Conservation (phyloP, 2,888 invertebrate species). For the Caenorhabditis sp. region DNA sequence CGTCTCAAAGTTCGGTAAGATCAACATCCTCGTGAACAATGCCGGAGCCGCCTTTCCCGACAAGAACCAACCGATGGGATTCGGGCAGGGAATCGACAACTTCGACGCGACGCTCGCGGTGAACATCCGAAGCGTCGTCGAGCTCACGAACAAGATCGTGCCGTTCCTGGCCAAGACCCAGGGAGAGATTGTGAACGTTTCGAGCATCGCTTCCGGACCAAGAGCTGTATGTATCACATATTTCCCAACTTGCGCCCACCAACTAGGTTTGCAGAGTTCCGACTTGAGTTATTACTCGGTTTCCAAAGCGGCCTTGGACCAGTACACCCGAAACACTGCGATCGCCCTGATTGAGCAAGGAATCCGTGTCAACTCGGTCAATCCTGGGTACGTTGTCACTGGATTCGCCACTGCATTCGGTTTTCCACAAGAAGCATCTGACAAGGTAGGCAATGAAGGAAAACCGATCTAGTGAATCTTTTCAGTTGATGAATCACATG, state of each 20-base stretch:
- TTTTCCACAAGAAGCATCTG: constrained; percentile 7
- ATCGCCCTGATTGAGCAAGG: constrained; percentile 33
- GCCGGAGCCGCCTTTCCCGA: constrained; percentile 30
- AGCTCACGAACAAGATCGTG: constrained; percentile 34
- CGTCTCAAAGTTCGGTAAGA: constrained; percentile 28
- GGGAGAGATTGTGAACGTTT: constrained; percentile 58
- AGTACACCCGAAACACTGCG: constrained; percentile 39
- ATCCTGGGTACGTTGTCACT: constrained; percentile 53
- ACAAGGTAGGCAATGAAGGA: constrained; percentile 14
- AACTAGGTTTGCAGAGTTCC: not conserved
- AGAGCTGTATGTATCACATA: constrained; percentile 8
- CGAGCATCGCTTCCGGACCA: constrained; percentile 31
- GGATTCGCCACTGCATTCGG: constrained; percentile 50
- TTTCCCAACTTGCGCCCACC: not conserved
- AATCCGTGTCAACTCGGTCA: constrained; percentile 45
- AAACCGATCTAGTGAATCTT: not conserved
- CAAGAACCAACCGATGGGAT: constrained; percentile 11
- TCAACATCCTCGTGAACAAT: constrained; percentile 44
- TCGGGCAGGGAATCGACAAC: constrained; percentile 10
- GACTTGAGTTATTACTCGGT: constrained; percentile 26
- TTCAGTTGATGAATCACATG: constrained; percentile 11
- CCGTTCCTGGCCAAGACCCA: constrained; percentile 46
- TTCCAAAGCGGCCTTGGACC: constrained; percentile 45
- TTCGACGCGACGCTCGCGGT: constrained; percentile 7
- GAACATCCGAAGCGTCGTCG: constrained; percentile 33